These are phyloP conservation scores for Corythornis madagascariensis DNA, from an alignment of 2,113 vertebrate genomes.

Conservation along the genomic window DNA sequence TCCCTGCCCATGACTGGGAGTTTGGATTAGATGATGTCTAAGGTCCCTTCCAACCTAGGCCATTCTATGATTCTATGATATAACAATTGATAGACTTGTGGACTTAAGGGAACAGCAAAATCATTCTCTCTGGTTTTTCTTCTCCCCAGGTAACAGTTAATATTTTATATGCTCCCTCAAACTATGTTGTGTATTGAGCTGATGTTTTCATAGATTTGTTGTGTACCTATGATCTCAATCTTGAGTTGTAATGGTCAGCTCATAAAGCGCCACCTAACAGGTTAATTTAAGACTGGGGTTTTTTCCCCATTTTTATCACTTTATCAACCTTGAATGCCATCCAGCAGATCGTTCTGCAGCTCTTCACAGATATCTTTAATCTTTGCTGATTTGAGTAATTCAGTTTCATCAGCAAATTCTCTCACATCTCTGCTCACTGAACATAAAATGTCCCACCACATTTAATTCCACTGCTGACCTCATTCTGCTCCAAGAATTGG, in stretches of 20 bases:
- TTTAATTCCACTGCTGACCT: neutral
- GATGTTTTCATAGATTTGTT: neutral
- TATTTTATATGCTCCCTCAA: rapidly evolving
- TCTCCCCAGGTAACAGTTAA: neutral
- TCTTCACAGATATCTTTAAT: neutral
- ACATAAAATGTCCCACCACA: neutral
- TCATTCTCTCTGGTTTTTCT: rapidly evolving
- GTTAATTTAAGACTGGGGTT: neutral
- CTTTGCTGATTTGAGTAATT: neutral
- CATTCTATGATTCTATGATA: no score
- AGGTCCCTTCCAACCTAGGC: no score
- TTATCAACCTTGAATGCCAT: neutral
- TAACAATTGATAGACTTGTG: neutral
- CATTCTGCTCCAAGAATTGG: neutral
- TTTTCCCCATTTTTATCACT: neutral
- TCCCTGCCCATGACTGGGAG: no score
- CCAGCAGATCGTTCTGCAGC: neutral
- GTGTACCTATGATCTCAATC: neutral
- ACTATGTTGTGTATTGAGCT: neutral
- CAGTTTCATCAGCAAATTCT: neutral
- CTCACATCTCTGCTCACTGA: neutral
- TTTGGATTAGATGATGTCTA: no score
- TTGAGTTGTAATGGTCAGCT: neutral
- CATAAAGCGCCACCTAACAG: neutral
- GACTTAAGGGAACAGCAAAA: neutral